Conservation (phyloP, 2,888 invertebrate genomes). For the Cremastinae sp. region DNA sequence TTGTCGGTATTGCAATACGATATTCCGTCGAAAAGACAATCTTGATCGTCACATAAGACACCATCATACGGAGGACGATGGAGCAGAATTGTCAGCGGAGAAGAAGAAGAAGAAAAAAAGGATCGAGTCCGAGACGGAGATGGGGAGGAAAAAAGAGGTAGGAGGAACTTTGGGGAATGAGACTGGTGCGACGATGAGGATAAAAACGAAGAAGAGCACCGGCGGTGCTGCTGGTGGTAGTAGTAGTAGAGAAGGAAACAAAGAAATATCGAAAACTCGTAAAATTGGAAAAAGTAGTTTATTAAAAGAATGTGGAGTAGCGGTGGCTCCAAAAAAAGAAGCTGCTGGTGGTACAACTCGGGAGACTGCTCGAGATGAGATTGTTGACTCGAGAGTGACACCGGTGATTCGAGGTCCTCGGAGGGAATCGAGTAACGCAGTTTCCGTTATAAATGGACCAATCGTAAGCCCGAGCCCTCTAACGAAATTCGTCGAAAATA, state of each 20-base stretch:
- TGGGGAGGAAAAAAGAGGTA: no score
- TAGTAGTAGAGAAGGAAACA: no score
- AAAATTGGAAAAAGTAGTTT: slow-evolving; percentile 34
- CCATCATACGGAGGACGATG: slow-evolving; percentile 84
- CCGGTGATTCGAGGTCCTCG: slow-evolving; percentile 74
- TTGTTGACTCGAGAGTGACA: slow-evolving; percentile 73
- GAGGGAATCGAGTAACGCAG: slow-evolving; percentile 76
- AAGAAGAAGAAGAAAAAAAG: neutral
- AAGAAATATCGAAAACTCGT: slow-evolving; percentile 25
- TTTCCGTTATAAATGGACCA: slow-evolving; percentile 82
- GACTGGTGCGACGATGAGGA: no score
- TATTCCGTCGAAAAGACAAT: slow-evolving; percentile 90
- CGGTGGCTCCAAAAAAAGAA: no score
- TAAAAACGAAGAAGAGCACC: no score
- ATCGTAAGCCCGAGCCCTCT: slow-evolving; percentile 69
- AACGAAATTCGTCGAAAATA: neutral
- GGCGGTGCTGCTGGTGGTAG: no score
- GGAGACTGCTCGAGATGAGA: slow-evolving; percentile 67
- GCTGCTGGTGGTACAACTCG: no score
- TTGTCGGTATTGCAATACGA: slow-evolving; percentile 87
- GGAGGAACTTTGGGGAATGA: no score
- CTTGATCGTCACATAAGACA: slow-evolving; percentile 88
- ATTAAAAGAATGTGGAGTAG: slow-evolving; percentile 53
- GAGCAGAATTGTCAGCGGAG: neutral
- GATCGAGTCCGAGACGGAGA: neutral